These are phyloP conservation scores for Spea hammondii DNA, from an alignment of 2,797 vertebrate species.

Conservation along the genomic window DNA sequence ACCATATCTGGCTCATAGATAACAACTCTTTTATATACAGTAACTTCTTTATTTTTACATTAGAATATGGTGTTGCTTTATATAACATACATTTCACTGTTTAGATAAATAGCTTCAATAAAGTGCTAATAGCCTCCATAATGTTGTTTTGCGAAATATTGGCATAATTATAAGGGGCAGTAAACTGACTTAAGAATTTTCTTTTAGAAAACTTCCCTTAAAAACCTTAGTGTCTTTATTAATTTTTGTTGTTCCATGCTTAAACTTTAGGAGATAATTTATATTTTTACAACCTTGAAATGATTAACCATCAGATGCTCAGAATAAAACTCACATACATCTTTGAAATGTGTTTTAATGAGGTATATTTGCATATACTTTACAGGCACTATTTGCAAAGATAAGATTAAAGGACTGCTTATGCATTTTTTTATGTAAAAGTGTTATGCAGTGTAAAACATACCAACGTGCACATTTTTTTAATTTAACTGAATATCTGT, in stretches of 20 bases:
- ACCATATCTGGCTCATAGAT: too few species aligned
- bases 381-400: not conserved
- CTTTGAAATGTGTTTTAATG: not conserved
- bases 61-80: not conserved
- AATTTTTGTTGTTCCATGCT: not conserved
- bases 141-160: not conserved
- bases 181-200: not conserved
- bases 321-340: not conserved
- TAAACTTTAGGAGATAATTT: not conserved
- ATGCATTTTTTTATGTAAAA: not conserved
- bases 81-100: not conserved
- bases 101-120: not conserved
- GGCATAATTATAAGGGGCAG: not conserved
- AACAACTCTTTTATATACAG: not conserved
- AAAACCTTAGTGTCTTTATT: not conserved
- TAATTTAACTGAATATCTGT: not conserved
- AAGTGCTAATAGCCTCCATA: not conserved
- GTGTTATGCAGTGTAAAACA: too few species aligned
- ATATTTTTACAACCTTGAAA: constrained; percentile 10
- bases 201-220: not conserved
- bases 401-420: not conserved
- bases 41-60: not conserved
- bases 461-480: too few species aligned
- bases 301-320: not conserved
- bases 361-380: not conserved